A percentile compares a stretch with the other conserved stretches of the same genome.
Conservation (phyloP, 2,797 vertebrate species). For the Vultur gryphus region DNA sequence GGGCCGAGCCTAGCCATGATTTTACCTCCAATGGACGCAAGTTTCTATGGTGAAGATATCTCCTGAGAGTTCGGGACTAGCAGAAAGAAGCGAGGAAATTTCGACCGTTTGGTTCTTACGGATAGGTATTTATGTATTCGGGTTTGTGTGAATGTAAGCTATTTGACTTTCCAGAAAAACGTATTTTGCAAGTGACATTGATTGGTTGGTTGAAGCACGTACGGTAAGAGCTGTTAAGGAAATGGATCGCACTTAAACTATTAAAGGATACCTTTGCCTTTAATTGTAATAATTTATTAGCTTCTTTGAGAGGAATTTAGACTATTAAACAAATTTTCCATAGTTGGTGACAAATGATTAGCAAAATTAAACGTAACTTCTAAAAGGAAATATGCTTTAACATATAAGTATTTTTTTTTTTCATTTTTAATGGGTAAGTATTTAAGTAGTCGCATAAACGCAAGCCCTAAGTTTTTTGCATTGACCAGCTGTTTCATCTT, state of each 20-base stretch:
- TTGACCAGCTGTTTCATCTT: conserved; percentile 83
- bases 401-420: conserved; percentile 33
- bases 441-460: conserved; percentile 38
- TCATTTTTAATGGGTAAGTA: conserved; percentile 74
- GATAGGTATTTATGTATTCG: conserved; percentile 99
- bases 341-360: conserved; percentile 69
- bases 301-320: conserved; percentile 55
- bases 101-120: conserved; percentile 99
- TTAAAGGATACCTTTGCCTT: conserved; percentile 66
- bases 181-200: conserved; percentile 75
- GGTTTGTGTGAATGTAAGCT: conserved; percentile 99
- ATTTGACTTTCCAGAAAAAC: conserved; percentile 78
- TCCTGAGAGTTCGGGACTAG: conserved; percentile 95
- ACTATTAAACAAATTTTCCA: conserved; percentile 63
- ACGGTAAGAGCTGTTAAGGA: conserved; percentile 87
- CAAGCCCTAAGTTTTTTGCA: conserved; percentile 36
- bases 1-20: conserved; percentile 95
- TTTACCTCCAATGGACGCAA: conserved; percentile 92
- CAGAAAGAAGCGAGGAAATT: conserved; percentile 98
- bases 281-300: conserved; percentile 64
- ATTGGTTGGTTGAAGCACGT: conserved; percentile 86
- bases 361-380: conserved; percentile 65
- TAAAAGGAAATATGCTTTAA: conserved; percentile 52
- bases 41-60: conserved; percentile 97
- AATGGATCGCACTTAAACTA: conserved; percentile 59